Evolutionary conservation across 2,888 invertebrate species (phyloP).

Genomic region (Pogonocherus hispidulus): DNA sequence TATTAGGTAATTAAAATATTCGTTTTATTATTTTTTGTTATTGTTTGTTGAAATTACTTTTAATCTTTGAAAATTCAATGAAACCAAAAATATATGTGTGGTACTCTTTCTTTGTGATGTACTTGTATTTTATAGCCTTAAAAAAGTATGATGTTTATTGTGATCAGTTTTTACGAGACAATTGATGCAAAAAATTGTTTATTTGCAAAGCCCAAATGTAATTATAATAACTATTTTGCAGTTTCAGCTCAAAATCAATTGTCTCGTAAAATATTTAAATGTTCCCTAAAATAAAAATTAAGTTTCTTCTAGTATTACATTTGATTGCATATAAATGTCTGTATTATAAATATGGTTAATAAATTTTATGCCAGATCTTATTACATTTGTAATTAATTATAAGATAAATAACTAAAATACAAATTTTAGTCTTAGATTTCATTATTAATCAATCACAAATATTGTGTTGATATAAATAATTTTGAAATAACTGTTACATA

Average conservation of each 20-base stretch:
- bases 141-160: conserved; percentile 22
- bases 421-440: neutral
- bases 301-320: conserved; percentile 34
- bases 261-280: conserved; percentile 27
- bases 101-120: conserved; percentile 26
- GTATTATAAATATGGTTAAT: conserved; percentile 24
- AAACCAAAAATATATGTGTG: conserved; percentile 20
- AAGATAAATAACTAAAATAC: neutral
- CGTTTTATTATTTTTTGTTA: neutral
- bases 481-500: neutral
- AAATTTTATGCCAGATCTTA: conserved; percentile 21
- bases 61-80: neutral
- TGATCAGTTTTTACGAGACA: conserved; percentile 28
- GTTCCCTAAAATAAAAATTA: conserved; percentile 30
- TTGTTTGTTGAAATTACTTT: neutral
- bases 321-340: conserved; percentile 32
- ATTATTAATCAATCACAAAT: no score
- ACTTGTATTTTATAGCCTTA: conserved; percentile 18
- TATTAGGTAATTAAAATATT: no score
- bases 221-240: neutral
- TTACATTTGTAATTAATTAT: conserved; percentile 8
- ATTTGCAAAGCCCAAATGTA: neutral
- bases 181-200: conserved; percentile 8
- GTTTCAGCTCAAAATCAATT: conserved; percentile 18
- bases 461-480: no score